A percentile compares a stretch with the other conserved stretches of the same genome.
phyloP scores from a whole-genome alignment of 2,888 invertebrate genomes.

The Rambutsinella grinnellia region DNA sequence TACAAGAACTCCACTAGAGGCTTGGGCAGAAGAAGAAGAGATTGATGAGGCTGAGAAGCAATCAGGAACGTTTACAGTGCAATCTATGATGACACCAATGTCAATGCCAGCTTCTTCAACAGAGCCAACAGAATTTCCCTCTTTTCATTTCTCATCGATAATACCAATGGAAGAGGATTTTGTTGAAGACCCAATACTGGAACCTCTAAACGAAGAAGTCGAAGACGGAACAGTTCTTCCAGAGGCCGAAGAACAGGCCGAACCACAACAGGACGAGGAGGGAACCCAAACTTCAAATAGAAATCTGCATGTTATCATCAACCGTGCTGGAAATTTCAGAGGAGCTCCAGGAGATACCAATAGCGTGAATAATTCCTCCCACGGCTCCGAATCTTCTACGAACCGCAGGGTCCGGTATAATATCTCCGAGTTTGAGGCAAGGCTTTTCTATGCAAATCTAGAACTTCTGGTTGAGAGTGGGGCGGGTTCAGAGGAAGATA shows the following conservation, averaged over 20 bases:
- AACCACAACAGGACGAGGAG: background rate
- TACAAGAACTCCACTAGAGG: background rate
- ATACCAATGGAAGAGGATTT: background rate
- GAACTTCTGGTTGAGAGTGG: conserved; percentile 17
- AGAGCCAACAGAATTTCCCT: background rate
- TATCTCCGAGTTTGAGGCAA: conserved; percentile 28
- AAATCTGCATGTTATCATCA: conserved; percentile 23
- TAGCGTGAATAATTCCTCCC: background rate
- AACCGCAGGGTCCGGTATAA: conserved; percentile 7
- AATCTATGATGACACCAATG: background rate
- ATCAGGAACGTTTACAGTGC: conserved; percentile 7
- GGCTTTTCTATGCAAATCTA: conserved; percentile 33
- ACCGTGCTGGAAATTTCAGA: conserved; percentile 18
- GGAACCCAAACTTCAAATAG: conserved; percentile 15
- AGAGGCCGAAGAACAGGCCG: background rate
- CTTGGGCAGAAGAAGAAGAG: conserved; percentile 29
- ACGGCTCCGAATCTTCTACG: background rate
- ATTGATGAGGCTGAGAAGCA: background rate
- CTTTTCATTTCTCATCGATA: background rate
- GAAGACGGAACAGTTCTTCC: background rate
- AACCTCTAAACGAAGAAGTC: background rate
- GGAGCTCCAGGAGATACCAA: background rate
- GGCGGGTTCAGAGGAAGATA: background rate
- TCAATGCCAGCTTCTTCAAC: background rate
- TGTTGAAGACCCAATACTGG: background rate